Base-by-base conservation (phyloP, 1,140 invertebrate species). In the Lordiphosa mommai region DNA sequence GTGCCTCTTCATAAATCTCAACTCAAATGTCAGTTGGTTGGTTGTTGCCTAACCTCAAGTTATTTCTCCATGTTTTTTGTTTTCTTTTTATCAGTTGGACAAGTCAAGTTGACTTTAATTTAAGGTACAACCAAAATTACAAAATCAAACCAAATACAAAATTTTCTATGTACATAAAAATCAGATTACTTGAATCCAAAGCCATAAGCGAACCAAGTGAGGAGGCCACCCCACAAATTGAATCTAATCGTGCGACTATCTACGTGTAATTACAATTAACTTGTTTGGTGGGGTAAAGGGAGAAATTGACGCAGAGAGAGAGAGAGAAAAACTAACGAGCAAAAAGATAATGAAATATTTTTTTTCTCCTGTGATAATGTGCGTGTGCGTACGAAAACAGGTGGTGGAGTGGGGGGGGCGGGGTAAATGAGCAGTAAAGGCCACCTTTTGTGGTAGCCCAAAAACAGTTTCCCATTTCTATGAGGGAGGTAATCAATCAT, bases 201-300 rank as follows among this genome's bases (percentile, higher is more conserved):
- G 51, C 60, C 36, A 49, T 64, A 59, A 51, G 17, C 12, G 48
- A 65, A 48, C 32, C 41, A 10, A 12, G 38, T 41, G 41, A 6
- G 20, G 20, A 23, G 41, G 49, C 17, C 17, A 44, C 13, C 49
- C 38, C 66, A 64, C 66, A 72, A 72, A 85, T 84, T 72, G 72
- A 85, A 84, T 84, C 72, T 84, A 84, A 84, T 84, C 77, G 68
- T 59, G 68, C 63, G 72, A 72, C 79, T 84, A 84, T 84, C 77
- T 72, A 61, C 57, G 68, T 84, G 79, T 84, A 84, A 84, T 84
- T 84, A 84, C 77, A 84, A 84, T 84, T 84, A 84, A 66, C 68
- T 52, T 57, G 64, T 37, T 13, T 17, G 58, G 41, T 43, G 30
- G 29, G 10, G 9, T 14, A 2, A 17, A 43, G 17, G 40, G 51